phyloP scores from a whole-genome alignment of 2,888 invertebrate genomes.

The Diplolepis rosae region DNA sequence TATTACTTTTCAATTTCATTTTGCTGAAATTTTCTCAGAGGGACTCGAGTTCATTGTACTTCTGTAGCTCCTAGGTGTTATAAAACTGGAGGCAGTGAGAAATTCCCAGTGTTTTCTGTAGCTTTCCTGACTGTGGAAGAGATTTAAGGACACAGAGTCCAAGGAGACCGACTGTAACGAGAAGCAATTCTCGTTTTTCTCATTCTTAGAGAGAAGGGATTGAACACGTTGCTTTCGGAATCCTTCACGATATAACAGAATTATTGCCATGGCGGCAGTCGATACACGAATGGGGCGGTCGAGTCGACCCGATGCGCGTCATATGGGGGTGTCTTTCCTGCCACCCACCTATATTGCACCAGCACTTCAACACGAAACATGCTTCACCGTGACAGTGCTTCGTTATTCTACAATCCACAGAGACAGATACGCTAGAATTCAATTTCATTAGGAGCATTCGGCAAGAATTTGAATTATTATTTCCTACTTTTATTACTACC shows the following conservation, averaged over 20 bases:
- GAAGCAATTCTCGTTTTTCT: constrained; percentile 43
- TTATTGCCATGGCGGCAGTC: constrained; percentile 57
- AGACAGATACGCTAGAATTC: neutral
- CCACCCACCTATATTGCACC: constrained; percentile 19
- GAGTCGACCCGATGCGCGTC: constrained; percentile 50
- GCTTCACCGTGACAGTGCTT: constrained; percentile 24
- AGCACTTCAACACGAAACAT: constrained; percentile 12
- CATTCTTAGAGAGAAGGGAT: constrained; percentile 35
- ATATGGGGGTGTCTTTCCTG: constrained; percentile 37
- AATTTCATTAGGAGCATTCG: constrained; percentile 3
- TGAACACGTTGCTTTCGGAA: constrained; percentile 34
- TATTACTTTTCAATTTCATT: constrained; percentile 31
- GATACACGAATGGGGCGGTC: constrained; percentile 61
- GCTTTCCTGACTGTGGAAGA: constrained; percentile 4
- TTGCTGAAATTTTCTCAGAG: constrained; percentile 17
- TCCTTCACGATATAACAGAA: constrained; percentile 55
- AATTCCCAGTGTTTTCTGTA: constrained; percentile 17
- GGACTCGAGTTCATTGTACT: constrained; percentile 11
- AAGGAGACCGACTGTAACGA: constrained; percentile 9
- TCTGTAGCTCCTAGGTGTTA: constrained; percentile 28
- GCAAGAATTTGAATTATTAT: neutral
- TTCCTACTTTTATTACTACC: neutral
- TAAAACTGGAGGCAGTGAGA: constrained; percentile 18
- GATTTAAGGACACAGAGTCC: constrained; percentile 27
- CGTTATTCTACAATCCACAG: constrained; percentile 23